A percentile compares a stretch with the other conserved stretches of the same genome.
Conservation (phyloP, 2,797 vertebrate genomes). For the Muraenolepis orangiensis region DNA sequence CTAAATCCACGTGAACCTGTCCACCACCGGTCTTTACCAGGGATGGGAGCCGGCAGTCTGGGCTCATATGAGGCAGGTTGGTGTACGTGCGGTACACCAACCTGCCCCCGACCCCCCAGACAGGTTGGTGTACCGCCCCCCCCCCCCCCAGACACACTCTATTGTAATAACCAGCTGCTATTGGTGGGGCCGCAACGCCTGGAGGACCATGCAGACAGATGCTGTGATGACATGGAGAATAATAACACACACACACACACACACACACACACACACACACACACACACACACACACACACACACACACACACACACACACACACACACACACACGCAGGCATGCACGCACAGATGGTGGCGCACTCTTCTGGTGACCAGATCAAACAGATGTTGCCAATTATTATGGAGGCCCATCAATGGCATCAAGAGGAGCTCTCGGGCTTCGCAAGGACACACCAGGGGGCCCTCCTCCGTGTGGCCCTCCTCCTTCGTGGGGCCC, state of each 20-base stretch:
- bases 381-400: conserved; percentile 47
- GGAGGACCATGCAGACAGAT: conserved; percentile 54
- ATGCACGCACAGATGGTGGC: conserved; percentile 29
- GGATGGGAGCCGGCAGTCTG: not conserved
- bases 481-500: not conserved
- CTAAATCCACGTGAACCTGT: not conserved
- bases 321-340: not conserved
- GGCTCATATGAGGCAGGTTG: not conserved
- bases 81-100: too few relatives aligned
- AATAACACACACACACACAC: conserved; percentile 14
- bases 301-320: conserved; percentile 8
- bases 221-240: conserved; percentile 56
- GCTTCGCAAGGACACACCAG: not conserved
- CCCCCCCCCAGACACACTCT: conserved; percentile 17
- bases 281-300: not conserved
- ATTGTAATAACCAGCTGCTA: conserved; percentile 56
- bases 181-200: conserved; percentile 44
- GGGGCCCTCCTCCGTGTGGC: not conserved
- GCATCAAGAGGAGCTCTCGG: conserved; percentile 17
- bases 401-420: conserved; percentile 25
- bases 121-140: not conserved
- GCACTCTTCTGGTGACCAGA: conserved; percentile 41
- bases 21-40: not conserved
- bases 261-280: not conserved
- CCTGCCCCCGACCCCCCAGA: not conserved